Percentiles rank a stretch among this genome's conserved stretches.
These are phyloP conservation scores for Meloidogyne hapla DNA, from an alignment of 1,140 invertebrate genomes.

Conservation along the genomic window DNA sequence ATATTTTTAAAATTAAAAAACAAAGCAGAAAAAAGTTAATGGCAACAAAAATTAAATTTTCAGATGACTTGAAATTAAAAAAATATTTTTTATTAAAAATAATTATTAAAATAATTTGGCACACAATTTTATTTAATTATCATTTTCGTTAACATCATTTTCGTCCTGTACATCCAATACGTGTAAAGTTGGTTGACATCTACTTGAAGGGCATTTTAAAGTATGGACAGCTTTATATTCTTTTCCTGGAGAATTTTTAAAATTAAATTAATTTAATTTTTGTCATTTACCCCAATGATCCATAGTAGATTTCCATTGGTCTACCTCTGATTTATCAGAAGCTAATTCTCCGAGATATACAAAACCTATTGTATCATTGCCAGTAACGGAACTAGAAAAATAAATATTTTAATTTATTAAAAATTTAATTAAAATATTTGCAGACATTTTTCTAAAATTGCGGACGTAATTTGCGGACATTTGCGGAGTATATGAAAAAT, in stretches of 20 bases:
- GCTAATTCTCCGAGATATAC: slow-evolving; percentile 57
- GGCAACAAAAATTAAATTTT: too few species aligned
- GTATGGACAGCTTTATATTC: slow-evolving; percentile 58
- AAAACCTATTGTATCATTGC: slow-evolving; percentile 59
- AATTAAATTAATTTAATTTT: background rate
- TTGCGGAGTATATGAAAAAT: too few species aligned
- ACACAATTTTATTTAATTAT: background rate
- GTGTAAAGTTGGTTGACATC: slow-evolving; percentile 57
- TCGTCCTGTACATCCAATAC: slow-evolving; percentile 52
- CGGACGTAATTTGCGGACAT: too few species aligned
- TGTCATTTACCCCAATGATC: slow-evolving; percentile 48
- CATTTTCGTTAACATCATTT: slow-evolving; percentile 33
- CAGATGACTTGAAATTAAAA: too few species aligned
- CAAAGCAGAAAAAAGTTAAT: too few species aligned
- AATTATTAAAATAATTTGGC: too few species aligned
- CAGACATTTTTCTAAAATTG: too few species aligned
- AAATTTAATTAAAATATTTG: too few species aligned
- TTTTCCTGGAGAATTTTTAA: slow-evolving; percentile 30
- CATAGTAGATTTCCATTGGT: slow-evolving; percentile 62
- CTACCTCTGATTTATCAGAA: slow-evolving; percentile 58
- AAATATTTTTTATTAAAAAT: too few species aligned
- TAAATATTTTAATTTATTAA: background rate
- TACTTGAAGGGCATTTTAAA: slow-evolving; percentile 46
- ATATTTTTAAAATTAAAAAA: too few species aligned
- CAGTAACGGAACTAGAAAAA: slow-evolving; percentile 55